Conservation (phyloP, 2,888 invertebrate species). For the Isotomurus palustris region DNA sequence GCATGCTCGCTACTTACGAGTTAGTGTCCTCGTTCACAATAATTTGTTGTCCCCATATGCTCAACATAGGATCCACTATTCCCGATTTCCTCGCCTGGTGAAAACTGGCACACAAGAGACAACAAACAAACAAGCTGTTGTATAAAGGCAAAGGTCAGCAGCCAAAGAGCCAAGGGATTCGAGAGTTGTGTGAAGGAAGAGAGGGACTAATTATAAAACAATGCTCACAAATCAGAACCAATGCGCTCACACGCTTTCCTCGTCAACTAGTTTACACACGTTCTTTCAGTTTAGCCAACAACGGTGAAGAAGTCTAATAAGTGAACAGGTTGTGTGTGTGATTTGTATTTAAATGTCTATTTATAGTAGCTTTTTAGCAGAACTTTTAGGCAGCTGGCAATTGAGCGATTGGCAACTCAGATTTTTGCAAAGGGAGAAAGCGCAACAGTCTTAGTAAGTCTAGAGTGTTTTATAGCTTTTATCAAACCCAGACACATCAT, state of each 20-base stretch:
- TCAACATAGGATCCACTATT: slow-evolving; percentile 97
- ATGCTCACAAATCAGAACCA: neutral
- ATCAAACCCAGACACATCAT: no score
- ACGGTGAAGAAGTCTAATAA: no score
- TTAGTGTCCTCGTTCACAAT: slow-evolving; percentile 95
- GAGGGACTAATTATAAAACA: neutral
- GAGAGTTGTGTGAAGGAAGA: neutral
- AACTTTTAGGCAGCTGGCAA: no score
- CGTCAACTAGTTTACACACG: neutral
- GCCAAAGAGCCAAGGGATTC: slow-evolving; percentile 9
- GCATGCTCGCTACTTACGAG: slow-evolving; percentile 70
- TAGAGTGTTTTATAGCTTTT: no score
- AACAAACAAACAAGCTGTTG: slow-evolving; percentile 15
- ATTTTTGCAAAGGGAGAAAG: no score
- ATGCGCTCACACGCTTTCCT: neutral
- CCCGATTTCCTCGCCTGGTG: slow-evolving; percentile 71
- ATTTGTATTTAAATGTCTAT: no score
- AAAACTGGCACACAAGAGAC: slow-evolving; percentile 52
- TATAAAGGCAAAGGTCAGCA: slow-evolving; percentile 16
- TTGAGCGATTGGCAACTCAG: no score
- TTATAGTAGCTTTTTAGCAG: no score
- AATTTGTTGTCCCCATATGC: slow-evolving; percentile 97
- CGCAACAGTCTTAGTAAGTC: no score
- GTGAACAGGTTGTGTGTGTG: no score
- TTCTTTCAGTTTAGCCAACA: no score